Conservation (phyloP, 2,888 invertebrate species). For the Cantharis lateralis region DNA sequence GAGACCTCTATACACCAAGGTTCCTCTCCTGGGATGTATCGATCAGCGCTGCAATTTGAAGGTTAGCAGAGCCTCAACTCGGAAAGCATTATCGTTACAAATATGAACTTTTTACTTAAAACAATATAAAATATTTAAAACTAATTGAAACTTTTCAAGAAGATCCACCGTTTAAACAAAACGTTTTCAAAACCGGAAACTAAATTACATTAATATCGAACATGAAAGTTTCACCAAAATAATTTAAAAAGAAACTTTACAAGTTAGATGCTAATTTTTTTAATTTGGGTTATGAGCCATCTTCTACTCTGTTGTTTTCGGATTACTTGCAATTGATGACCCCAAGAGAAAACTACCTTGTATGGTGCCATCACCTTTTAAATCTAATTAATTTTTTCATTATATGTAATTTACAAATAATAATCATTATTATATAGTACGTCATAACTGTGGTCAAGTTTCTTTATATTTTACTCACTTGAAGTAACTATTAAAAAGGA, state of each 20-base stretch:
- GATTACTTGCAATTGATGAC: neutral
- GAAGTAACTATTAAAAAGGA: neutral
- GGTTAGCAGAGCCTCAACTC: conserved; percentile 19
- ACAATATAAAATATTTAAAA: neutral
- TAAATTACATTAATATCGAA: neutral
- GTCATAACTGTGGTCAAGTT: too few species aligned
- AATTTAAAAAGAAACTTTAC: too few species aligned
- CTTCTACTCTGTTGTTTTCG: neutral
- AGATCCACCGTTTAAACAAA: neutral
- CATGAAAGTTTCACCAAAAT: too few species aligned
- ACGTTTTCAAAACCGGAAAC: neutral
- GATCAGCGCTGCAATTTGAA: conserved; percentile 27
- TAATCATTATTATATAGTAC: too few species aligned
- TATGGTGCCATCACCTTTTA: neutral
- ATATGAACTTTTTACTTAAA: conserved; percentile 3
- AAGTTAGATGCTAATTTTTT: neutral
- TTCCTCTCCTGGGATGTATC: conserved; percentile 25
- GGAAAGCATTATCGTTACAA: conserved; percentile 10
- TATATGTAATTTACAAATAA: neutral
- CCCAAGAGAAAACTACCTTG: neutral
- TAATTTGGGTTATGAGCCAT: neutral
- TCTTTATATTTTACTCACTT: neutral
- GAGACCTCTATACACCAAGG: conserved; percentile 18
- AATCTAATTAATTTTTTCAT: neutral
- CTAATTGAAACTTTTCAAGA: neutral